Evolutionary conservation across 2,888 invertebrate species (phyloP).

Genomic region (Schizotus pectinicornis): DNA sequence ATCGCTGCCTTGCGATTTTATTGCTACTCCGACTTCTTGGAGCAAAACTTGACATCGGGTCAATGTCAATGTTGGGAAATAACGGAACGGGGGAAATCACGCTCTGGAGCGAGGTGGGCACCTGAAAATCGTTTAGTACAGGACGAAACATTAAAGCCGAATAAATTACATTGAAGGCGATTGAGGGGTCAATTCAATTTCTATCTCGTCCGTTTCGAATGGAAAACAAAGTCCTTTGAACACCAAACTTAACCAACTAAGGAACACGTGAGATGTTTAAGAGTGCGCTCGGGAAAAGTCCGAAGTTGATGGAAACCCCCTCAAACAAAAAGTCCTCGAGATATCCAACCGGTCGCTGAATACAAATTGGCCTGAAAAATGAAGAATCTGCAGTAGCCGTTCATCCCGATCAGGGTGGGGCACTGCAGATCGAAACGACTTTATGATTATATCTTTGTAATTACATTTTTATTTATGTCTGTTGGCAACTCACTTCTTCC

Average conservation of each 20-base stretch:
- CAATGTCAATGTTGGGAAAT: conserved; percentile 11
- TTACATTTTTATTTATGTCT: conserved; percentile 51
- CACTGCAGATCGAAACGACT: conserved; percentile 45
- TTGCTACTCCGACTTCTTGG: background rate
- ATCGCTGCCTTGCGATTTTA: conserved; percentile 12
- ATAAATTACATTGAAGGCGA: conserved; percentile 27
- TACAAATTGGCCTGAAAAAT: conserved; percentile 46
- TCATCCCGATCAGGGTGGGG: conserved; percentile 29
- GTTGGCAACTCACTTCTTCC: conserved; percentile 12
- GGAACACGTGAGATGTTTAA: conserved; percentile 52
- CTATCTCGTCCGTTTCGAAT: conserved; percentile 33
- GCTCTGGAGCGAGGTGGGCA: conserved; percentile 2
- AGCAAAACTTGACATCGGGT: too few species aligned
- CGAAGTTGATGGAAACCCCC: conserved; percentile 49
- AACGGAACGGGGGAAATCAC: conserved; percentile 5
- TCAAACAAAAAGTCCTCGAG: conserved; percentile 50
- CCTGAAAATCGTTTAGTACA: conserved; percentile 14
- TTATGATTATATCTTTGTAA: conserved; percentile 51
- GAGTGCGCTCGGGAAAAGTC: conserved; percentile 46
- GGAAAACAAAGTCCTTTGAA: conserved; percentile 44
- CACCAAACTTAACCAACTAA: conserved; percentile 47
- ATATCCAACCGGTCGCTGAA: conserved; percentile 46
- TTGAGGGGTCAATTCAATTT: conserved; percentile 38
- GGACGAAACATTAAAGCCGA: conserved; percentile 20
- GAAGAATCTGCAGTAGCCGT: conserved; percentile 37